A percentile compares a stretch with the other conserved stretches of the same genome.
These are phyloP conservation scores for Zophobas morio DNA, from an alignment of 1,140 invertebrate species.

Conservation along the genomic window DNA sequence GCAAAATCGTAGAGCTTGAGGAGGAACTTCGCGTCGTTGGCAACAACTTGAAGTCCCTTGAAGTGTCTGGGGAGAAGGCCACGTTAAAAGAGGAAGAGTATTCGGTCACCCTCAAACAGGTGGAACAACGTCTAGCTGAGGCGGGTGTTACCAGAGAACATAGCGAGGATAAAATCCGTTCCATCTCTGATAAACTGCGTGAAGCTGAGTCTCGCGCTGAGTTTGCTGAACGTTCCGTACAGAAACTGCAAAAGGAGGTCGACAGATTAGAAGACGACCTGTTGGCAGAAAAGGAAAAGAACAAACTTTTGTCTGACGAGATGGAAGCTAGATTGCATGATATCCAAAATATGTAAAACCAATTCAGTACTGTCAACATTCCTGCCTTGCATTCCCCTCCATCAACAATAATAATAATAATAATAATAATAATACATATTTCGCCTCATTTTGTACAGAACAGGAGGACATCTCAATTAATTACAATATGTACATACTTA, in stretches of 20 bases:
- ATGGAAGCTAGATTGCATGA: constrained; percentile 99
- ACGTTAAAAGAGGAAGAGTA: constrained; percentile 97
- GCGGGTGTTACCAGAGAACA: constrained; percentile 76
- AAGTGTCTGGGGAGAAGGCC: constrained; percentile 99
- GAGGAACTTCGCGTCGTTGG: constrained; percentile 99
- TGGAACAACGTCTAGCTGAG: constrained; percentile 93
- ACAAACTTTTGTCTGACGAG: constrained; percentile 96
- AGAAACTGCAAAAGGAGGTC: constrained; percentile 99
- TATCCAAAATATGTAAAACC: constrained; percentile 97
- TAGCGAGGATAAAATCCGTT: constrained; percentile 78
- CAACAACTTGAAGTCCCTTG: constrained; percentile 99
- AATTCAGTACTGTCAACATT: constrained; percentile 34
- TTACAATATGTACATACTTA: too few relatives aligned
- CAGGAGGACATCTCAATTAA: too few relatives aligned
- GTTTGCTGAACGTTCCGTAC: constrained; percentile 99
- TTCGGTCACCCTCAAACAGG: constrained; percentile 92
- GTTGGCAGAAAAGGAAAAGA: constrained; percentile 94
- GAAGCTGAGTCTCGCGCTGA: constrained; percentile 98
- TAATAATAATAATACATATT: too few relatives aligned
- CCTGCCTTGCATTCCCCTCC: constrained; percentile 40
- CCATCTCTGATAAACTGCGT: constrained; percentile 76
- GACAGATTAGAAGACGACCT: constrained; percentile 99
- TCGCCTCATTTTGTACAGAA: too few relatives aligned
- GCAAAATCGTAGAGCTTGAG: constrained; percentile 99
- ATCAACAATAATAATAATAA: background rate